A percentile compares a stretch with the other conserved stretches of the same genome.
phyloP scores from a whole-genome alignment of 1,140 invertebrate genomes.

The Lepeophtheirus salmonis region DNA sequence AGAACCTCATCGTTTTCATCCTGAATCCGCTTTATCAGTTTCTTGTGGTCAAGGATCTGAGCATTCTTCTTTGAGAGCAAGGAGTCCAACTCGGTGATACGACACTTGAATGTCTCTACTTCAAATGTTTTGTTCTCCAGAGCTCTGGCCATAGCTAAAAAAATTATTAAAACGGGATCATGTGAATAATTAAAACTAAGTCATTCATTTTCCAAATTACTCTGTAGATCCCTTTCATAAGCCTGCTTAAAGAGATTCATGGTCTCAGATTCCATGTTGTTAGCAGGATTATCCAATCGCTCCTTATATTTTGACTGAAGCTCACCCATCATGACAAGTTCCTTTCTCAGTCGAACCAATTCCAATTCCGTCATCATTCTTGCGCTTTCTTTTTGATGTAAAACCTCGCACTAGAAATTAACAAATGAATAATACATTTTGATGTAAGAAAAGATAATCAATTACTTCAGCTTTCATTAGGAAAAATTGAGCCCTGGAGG shows the following conservation, averaged over 20 bases:
- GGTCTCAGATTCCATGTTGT: not conserved
- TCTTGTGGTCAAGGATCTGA: conserved; percentile 1
- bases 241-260: conserved; percentile 2
- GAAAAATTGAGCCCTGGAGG: not conserved
- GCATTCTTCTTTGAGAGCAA: not conserved
- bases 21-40: not conserved
- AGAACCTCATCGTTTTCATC: not conserved
- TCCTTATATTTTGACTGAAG: conserved; percentile 1
- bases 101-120: not conserved
- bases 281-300: not conserved
- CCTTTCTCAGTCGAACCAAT: conserved; percentile 1
- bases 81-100: not conserved
- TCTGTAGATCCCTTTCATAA: not conserved
- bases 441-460: not conserved
- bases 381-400: conserved; percentile 4
- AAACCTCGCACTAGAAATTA: not conserved
- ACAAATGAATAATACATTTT: not conserved
- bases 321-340: conserved; percentile 3
- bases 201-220: not conserved
- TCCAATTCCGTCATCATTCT: not conserved
- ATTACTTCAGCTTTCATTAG: not conserved
- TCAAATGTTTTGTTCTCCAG: not conserved
- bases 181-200: not conserved
- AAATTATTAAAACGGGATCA: not conserved
- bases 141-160: conserved; percentile 5